Evolutionary conservation across 64 coral and sea anemone genomes (phyloP), one percentile per base, ranked within the genome.

Genomic region (Montipora efflorescens): DNA sequence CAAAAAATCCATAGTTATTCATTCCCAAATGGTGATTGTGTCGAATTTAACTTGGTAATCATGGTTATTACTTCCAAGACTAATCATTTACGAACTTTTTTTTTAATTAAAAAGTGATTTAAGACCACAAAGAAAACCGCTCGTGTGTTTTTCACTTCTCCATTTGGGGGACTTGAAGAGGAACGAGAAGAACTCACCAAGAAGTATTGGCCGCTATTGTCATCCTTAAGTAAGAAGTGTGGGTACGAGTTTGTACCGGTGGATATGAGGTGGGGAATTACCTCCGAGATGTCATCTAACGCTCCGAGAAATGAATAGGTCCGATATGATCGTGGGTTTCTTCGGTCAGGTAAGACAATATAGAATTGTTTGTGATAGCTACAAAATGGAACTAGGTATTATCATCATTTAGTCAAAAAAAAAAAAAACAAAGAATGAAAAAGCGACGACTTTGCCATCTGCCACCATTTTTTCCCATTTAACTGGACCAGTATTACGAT

Each of bases 211-310:
- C 96, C 96, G 5, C 79, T 86, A 47, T 91, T 95, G 7, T 71
- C 87, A 57, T 95, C 93, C 9, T 87, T 98, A 76, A 95, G 96
- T 23, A 90, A 82, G 62, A 92, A 75, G 44, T 90, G 80, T 67
- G 96, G 96, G 44, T 98, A 98, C 79, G 94, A 95, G 62, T 98
- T 98, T 71, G 89, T 98, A 3, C 96, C 96, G 67, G 96, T 98
- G 13, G 96, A 98, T n/a, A 80, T 98, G 75, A 79, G 94, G n/a
- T 98, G 93, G 96, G 96, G 96, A 2, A 98, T 98, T 6, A 98
- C 96, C 0, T 93, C 90, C 4, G 96, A 95, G 67, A 95, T 98
- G 93, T 98, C 96, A 2, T 95, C 96, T 6, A 95, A 91, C 28
- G 96, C 96, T 98, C 0, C 91, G 87, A 51, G 96, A 98, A 62